phyloP scores from a whole-genome alignment of 2,888 invertebrate species.

The Eueremaeus valkanovi region DNA sequence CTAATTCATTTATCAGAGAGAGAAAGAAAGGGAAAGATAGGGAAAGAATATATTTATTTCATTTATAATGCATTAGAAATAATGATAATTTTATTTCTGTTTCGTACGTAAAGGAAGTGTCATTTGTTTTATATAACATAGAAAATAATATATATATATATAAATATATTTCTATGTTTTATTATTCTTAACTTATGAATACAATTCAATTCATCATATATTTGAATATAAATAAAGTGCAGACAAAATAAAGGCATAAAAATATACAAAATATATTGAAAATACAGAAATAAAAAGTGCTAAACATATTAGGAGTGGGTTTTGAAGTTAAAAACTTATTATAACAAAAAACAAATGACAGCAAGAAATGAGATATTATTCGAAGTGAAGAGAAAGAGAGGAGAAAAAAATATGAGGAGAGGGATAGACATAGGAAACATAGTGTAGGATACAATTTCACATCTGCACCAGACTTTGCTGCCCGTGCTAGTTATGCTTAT shows the following conservation, averaged over 20 bases:
- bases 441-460: slow-evolving; percentile 2
- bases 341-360: neutral
- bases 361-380: neutral
- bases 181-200: neutral
- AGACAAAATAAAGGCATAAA: neutral
- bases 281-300: neutral
- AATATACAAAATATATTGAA: neutral
- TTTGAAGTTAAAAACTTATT: neutral
- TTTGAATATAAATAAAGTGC: neutral
- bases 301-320: neutral
- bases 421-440: neutral
- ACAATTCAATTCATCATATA: neutral
- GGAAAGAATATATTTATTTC: too few relatives aligned
- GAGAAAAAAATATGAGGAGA: neutral
- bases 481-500: neutral
- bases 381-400: neutral
- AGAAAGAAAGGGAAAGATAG: too few relatives aligned
- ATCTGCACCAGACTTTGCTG: neutral
- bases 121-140: neutral
- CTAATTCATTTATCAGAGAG: too few relatives aligned
- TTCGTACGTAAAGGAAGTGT: neutral
- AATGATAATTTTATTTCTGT: too few relatives aligned
- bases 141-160: too few relatives aligned
- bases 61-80: too few relatives aligned
- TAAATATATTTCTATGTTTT: neutral